Percentiles rank a stretch among this genome's conserved stretches.
These are phyloP conservation scores for Agapostemon virescens DNA, from an alignment of 2,888 invertebrate genomes.

Conservation along the genomic window DNA sequence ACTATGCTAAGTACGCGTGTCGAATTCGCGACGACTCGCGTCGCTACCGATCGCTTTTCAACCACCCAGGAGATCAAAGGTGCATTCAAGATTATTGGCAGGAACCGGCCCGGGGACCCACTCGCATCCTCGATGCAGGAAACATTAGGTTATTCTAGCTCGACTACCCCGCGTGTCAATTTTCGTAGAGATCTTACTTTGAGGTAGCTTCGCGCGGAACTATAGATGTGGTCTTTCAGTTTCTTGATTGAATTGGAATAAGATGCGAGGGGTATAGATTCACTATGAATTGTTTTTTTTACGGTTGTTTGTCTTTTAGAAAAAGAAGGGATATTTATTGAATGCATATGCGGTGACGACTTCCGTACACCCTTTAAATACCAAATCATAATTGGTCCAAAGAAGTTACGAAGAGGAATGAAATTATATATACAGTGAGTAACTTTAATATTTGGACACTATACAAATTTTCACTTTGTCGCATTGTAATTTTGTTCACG, in stretches of 20 bases:
- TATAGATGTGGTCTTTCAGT: neutral
- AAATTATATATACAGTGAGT: too few relatives aligned
- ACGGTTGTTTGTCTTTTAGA: too few relatives aligned
- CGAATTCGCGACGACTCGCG: constrained; percentile 46
- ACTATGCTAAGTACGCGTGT: constrained; percentile 51
- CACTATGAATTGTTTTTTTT: too few relatives aligned
- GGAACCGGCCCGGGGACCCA: neutral
- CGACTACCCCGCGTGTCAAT: neutral
- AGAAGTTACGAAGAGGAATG: too few relatives aligned
- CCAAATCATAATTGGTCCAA: too few relatives aligned
- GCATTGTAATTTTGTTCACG: too few relatives aligned
- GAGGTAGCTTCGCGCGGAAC: neutral
- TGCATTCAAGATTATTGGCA: neutral
- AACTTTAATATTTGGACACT: too few relatives aligned
- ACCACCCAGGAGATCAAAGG: neutral
- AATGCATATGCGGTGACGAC: too few relatives aligned
- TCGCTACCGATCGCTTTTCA: neutral
- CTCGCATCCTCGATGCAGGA: neutral
- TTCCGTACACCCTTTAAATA: too few relatives aligned
- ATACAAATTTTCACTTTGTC: too few relatives aligned
- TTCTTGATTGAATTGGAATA: neutral
- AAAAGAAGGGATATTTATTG: too few relatives aligned
- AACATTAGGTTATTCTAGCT: neutral
- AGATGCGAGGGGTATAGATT: neutral
- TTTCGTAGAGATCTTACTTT: neutral